Base-by-base conservation (phyloP, 2,797 vertebrate genomes). In the Pangasius larnaudii region DNA sequence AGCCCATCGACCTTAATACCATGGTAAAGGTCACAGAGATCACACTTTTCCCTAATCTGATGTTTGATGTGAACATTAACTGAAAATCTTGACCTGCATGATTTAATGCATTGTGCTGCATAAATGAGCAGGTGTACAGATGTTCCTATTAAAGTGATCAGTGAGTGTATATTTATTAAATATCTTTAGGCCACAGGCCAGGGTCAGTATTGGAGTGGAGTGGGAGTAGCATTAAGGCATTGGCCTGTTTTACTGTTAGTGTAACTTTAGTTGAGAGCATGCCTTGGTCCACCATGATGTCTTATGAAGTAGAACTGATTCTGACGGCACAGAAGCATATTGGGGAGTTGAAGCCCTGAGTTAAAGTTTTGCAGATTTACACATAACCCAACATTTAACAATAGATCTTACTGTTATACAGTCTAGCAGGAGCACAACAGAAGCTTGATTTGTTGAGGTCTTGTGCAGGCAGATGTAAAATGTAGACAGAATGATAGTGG, bases 401-500 rank as follows among this genome's bases (percentile, higher is more conserved):
- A 78, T n/a, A 53, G 65, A 80, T 80, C 58, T 61, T 63, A 71
- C 59, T 33, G 33, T 77, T 74, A 56, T 51, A 81, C 77, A 82
- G 82, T 78, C 86, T 59, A 61, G 79, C 72, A 82, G 78, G 84
- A 78, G 53, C 78, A 84, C 67, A 83, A 86, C 53, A 69, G 77
- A 86, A 72, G 85, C 42, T 86, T 81, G 81, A 84, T 58, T 78
- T 67, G 81, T 83, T 92, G 90, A 59, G 30, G 85, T 90, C 93
- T 72, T 1, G 13, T 59, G 72, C 79, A 84, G 84, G 80, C 71
- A 71, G 79, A 58, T 72, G 33, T 51, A 72, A 86, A 72, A 63
- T 84, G 56, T 72, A 74, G 74, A 87, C 30, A 65, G 51, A 75
- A 30, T 69, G 33, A 85, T 36, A 59, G 16, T 24, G 63, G 39